Evolutionary conservation across 2,113 vertebrate genomes (phyloP).

Genomic region (Albula goreensis): DNA sequence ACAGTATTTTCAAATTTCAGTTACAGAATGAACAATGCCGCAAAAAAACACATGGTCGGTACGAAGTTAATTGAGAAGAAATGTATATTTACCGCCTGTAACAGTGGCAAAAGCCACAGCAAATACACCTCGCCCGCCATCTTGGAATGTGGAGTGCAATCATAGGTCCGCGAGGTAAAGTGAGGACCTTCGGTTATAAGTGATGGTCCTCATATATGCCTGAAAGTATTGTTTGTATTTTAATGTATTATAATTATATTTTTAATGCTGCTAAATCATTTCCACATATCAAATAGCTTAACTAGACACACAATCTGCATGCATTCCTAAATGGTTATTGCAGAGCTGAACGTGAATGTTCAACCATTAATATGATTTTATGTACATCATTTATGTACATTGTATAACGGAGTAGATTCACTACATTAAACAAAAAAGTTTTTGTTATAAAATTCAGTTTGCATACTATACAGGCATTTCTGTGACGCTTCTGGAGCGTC

Average conservation of each 20-base stretch:
- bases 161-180: slow-evolving; percentile 37
- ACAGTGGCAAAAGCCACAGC: slow-evolving; percentile 70
- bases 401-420: neutral
- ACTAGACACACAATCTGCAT: no score
- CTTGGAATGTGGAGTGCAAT: slow-evolving; percentile 49
- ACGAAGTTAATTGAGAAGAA: neutral
- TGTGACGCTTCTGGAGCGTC: neutral
- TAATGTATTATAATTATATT: neutral
- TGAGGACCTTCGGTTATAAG: slow-evolving; percentile 37
- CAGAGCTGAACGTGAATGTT: no score
- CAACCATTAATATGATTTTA: no score
- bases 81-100: slow-evolving; percentile 77
- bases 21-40: slow-evolving; percentile 15
- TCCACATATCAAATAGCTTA: no score
- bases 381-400: no score
- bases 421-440: neutral
- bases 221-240: neutral
- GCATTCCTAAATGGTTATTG: no score
- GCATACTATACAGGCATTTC: slow-evolving; percentile 10
- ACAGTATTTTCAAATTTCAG: neutral
- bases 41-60: neutral
- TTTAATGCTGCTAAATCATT: neutral
- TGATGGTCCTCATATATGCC: neutral
- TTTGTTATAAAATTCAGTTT: neutral
- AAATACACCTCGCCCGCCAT: slow-evolving; percentile 72